Conservation (phyloP, 2,113 vertebrate species). For the Erythrolamprus reginae region DNA sequence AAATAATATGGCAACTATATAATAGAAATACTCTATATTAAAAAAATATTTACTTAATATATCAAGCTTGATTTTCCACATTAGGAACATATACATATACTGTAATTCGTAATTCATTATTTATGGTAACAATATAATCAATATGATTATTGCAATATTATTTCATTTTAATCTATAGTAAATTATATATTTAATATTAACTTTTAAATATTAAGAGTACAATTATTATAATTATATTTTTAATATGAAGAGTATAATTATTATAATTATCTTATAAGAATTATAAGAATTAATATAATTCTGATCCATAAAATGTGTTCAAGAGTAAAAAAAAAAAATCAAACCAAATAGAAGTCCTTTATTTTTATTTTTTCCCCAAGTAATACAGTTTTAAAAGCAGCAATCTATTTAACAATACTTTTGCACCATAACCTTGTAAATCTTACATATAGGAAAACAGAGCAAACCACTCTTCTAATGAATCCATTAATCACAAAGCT, state of each 20-base stretch:
- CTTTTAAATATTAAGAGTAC: background rate
- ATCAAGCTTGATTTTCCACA: slow-evolving; percentile 14
- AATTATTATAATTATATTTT: background rate
- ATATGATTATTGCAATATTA: background rate
- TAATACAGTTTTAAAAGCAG: slow-evolving; percentile 10
- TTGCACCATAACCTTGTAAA: slow-evolving; percentile 9
- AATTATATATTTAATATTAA: background rate
- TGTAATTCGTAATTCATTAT: background rate
- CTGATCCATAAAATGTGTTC: slow-evolving; percentile 10
- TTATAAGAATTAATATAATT: background rate
- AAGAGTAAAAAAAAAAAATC: slow-evolving; percentile 27
- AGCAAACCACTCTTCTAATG: slow-evolving; percentile 36
- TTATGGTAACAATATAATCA: background rate
- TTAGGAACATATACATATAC: slow-evolving; percentile 20
- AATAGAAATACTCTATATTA: background rate
- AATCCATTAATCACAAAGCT: slow-evolving; percentile 36
- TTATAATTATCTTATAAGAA: background rate
- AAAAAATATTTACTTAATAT: background rate
- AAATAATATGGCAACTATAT: background rate
- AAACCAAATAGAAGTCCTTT: slow-evolving; percentile 12
- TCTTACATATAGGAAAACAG: slow-evolving; percentile 33
- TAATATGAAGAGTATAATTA: background rate
- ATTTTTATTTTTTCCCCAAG: background rate
- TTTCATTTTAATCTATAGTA: background rate
- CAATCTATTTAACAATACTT: slow-evolving; percentile 31